These are phyloP conservation scores for Sphenopsis melanotis DNA, from an alignment of 2,797 vertebrate genomes.

Conservation along the genomic window DNA sequence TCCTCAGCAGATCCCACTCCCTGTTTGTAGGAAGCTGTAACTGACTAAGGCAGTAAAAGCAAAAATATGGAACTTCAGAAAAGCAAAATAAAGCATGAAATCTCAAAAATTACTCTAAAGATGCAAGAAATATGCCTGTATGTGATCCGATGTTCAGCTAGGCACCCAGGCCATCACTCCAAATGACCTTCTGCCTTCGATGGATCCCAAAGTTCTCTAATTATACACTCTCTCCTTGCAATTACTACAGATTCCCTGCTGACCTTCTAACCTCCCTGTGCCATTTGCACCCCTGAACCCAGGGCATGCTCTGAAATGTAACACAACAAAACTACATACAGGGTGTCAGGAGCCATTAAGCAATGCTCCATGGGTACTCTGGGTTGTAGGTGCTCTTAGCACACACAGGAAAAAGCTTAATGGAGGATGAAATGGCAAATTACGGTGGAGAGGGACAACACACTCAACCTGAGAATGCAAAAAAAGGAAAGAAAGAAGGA, in stretches of 20 bases:
- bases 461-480: not conserved
- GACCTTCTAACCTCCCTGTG: constrained; percentile 26
- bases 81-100: not conserved
- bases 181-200: constrained; percentile 35
- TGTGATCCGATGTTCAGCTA: constrained; percentile 16
- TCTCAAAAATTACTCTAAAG: not conserved
- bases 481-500: not conserved
- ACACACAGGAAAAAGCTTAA: not conserved
- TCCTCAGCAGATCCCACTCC: not conserved
- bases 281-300: constrained; percentile 26
- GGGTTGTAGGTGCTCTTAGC: not conserved
- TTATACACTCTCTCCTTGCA: constrained; percentile 7
- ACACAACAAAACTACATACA: constrained; percentile 21
- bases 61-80: not conserved
- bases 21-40: not conserved
- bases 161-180: not conserved
- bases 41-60: not conserved
- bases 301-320: constrained; percentile 13
- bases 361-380: not conserved
- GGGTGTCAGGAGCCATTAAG: constrained; percentile 50
- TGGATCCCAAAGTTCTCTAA: constrained; percentile 24
- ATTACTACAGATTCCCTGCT: constrained; percentile 36
- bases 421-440: not conserved
- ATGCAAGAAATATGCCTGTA: not conserved
- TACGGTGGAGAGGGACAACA: not conserved